phyloP scores from a whole-genome alignment of 2,888 invertebrate genomes.

The Stratiomys singularior region DNA sequence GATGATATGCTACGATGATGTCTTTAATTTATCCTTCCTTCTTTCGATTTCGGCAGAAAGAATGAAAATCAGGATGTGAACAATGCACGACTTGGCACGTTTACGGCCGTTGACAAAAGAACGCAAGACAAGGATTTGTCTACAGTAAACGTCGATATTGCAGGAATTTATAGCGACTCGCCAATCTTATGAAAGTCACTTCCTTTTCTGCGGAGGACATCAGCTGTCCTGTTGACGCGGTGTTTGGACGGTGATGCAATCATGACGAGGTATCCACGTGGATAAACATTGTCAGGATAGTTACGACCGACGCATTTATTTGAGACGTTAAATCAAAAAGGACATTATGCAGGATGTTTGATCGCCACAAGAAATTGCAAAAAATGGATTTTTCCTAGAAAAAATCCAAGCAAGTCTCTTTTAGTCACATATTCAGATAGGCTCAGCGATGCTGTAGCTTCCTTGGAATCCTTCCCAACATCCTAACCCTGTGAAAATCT shows the following conservation, averaged over 20 bases:
- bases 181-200: slow-evolving; percentile 32
- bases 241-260: neutral
- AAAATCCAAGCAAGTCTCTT: too few species aligned
- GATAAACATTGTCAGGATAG: neutral
- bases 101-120: slow-evolving; percentile 8
- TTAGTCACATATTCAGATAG: too few species aligned
- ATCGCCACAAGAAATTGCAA: too few species aligned
- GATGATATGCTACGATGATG: slow-evolving; percentile 32
- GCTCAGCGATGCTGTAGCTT: too few species aligned
- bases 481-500: too few species aligned
- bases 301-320: too few species aligned
- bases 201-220: neutral
- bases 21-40: slow-evolving; percentile 33
- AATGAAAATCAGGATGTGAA: neutral
- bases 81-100: slow-evolving; percentile 12
- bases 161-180: slow-evolving; percentile 7
- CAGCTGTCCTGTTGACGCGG: neutral
- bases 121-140: slow-evolving; percentile 17
- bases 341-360: too few species aligned
- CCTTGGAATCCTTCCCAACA: too few species aligned
- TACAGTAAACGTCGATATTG: neutral
- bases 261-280: neutral
- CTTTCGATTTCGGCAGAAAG: neutral
- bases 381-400: too few species aligned
- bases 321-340: too few species aligned